Evolutionary conservation across 2,113 vertebrate genomes (phyloP).

Genomic region (Protobothrops flavoviridis): DNA sequence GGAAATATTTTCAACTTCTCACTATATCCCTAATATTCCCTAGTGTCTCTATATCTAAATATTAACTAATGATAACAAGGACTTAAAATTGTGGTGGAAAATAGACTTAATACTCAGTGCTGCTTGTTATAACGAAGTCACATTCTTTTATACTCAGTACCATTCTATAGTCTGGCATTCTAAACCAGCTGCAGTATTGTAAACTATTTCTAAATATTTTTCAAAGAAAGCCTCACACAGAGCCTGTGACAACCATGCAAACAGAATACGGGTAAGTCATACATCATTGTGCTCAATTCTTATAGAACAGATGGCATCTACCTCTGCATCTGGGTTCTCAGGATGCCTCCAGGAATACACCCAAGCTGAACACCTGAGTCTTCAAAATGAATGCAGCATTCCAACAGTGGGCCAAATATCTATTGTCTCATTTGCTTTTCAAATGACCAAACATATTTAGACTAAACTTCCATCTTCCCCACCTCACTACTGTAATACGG

Average conservation of each 20-base stretch:
- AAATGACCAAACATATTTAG: neutral
- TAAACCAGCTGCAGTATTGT: neutral
- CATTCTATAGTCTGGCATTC: neutral
- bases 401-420: neutral
- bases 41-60: neutral
- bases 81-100: neutral
- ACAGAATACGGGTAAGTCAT: neutral
- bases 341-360: neutral
- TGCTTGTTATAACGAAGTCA: neutral
- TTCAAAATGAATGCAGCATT: neutral
- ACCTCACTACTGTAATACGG: neutral
- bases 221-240: neutral
- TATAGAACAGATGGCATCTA: neutral
- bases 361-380: neutral
- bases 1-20: neutral
- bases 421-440: neutral
- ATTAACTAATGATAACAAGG: neutral
- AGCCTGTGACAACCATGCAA: neutral
- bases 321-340: neutral
- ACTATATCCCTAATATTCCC: neutral
- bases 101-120: neutral
- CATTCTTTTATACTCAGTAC: neutral
- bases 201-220: neutral
- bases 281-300: neutral
- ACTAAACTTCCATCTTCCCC: neutral